Evolutionary conservation across 2,888 invertebrate genomes (phyloP).

Genomic region (Apodemia hepburni): DNA sequence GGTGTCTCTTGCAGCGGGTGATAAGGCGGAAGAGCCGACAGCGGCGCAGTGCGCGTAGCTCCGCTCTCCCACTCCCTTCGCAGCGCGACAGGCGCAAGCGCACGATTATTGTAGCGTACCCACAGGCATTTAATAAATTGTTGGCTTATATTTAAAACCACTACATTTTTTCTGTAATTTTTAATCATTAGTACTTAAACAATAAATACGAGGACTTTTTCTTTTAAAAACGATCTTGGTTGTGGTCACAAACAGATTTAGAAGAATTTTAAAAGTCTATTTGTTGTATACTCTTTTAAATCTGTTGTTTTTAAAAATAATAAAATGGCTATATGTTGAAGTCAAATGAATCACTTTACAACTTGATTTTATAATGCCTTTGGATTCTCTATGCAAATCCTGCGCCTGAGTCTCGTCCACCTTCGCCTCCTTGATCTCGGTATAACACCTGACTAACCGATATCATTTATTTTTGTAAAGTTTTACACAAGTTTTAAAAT

Average conservation of each 20-base stretch:
- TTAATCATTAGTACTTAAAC: not conserved
- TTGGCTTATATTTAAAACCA: not conserved
- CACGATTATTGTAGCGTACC: constrained; percentile 23
- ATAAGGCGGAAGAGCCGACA: constrained; percentile 77
- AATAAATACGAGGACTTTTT: not conserved
- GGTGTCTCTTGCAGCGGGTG: constrained; percentile 80
- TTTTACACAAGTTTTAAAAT: constrained; percentile 46
- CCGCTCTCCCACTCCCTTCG: constrained; percentile 34
- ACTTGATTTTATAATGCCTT: not conserved
- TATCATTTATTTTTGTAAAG: constrained; percentile 65
- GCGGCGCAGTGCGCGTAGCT: constrained; percentile 80
- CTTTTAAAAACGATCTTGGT: not conserved
- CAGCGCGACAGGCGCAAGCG: constrained; percentile 39
- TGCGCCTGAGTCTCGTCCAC: constrained; percentile 45
- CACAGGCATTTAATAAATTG: not conserved
- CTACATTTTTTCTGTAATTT: not conserved
- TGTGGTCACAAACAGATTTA: not conserved
- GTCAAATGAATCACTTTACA: not conserved
- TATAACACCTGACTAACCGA: constrained; percentile 74
- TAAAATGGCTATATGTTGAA: not conserved
- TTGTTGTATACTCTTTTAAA: not conserved
- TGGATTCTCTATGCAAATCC: constrained; percentile 17
- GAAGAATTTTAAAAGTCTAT: not conserved
- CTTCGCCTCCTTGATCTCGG: constrained; percentile 73
- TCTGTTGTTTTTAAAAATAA: not conserved